A percentile compares a stretch with the other conserved stretches of the same genome.
Conservation (phyloP, 2,888 invertebrate genomes). For the Seladonia tumulorum region DNA sequence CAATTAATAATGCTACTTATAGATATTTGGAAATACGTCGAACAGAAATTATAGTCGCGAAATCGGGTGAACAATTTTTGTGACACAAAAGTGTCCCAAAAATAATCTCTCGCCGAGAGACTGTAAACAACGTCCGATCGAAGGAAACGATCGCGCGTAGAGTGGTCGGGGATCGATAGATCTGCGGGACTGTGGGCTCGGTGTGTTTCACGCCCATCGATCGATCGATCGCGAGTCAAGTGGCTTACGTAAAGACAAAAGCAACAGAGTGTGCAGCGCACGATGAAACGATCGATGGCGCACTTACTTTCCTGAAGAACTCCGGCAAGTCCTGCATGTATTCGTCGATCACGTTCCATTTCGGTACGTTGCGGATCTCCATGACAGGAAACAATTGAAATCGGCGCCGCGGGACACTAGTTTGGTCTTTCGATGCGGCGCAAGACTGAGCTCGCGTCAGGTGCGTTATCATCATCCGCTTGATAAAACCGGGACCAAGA, state of each 20-base stretch:
- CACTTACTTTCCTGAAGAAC: constrained; percentile 74
- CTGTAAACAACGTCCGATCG: neutral
- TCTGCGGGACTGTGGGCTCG: neutral
- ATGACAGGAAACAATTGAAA: constrained; percentile 51
- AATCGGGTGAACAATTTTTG: neutral
- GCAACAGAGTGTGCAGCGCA: neutral
- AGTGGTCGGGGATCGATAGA: neutral
- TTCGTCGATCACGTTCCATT: constrained; percentile 77
- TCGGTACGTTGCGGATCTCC: constrained; percentile 73
- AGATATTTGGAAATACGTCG: neutral
- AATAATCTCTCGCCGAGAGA: neutral
- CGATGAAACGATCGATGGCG: neutral
- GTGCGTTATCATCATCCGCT: constrained; percentile 55
- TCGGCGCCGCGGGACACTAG: neutral
- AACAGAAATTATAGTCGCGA: neutral
- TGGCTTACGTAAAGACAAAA: constrained; percentile 44
- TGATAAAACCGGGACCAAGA: constrained; percentile 42
- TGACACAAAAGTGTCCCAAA: neutral
- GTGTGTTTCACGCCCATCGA: constrained; percentile 28
- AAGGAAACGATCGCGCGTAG: neutral
- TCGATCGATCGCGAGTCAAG: constrained; percentile 27
- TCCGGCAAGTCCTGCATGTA: constrained; percentile 71
- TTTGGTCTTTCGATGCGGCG: neutral
- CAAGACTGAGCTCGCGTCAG: constrained; percentile 44
- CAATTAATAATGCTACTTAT: no score